Conservation (phyloP, 2,113 vertebrate genomes). For the Sakesphorus luctuosus region DNA sequence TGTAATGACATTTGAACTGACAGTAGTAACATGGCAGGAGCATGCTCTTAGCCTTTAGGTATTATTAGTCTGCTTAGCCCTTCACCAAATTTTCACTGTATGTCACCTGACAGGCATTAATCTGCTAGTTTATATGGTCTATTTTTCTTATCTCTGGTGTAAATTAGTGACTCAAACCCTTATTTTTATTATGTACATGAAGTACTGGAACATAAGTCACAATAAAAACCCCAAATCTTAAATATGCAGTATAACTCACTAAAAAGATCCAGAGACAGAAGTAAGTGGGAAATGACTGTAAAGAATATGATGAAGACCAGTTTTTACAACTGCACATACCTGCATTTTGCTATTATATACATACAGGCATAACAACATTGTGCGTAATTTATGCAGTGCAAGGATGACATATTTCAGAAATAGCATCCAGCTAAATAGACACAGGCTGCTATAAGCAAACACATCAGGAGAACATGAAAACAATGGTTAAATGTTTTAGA, state of each 20-base stretch:
- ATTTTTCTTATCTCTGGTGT: neutral
- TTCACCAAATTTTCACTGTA: neutral
- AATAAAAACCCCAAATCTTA: neutral
- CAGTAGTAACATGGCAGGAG: neutral
- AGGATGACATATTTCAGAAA: neutral
- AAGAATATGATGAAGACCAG: neutral
- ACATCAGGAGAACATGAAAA: neutral
- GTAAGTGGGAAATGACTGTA: neutral
- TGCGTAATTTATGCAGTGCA: rapidly evolving
- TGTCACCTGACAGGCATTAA: neutral
- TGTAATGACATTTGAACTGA: neutral
- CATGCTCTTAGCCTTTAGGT: neutral
- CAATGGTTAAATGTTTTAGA: neutral
- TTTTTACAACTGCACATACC: neutral
- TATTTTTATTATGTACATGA: neutral
- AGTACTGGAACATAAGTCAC: neutral
- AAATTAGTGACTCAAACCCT: neutral
- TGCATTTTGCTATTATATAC: neutral
- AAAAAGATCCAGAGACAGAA: neutral
- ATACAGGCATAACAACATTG: rapidly evolving
- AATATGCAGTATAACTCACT: neutral
- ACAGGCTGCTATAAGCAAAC: neutral
- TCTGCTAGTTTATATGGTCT: neutral
- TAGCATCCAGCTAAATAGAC: neutral
- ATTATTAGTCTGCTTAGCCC: neutral